Evolutionary conservation across 2,113 vertebrate genomes (phyloP).

Genomic region (Labrus mixtus): DNA sequence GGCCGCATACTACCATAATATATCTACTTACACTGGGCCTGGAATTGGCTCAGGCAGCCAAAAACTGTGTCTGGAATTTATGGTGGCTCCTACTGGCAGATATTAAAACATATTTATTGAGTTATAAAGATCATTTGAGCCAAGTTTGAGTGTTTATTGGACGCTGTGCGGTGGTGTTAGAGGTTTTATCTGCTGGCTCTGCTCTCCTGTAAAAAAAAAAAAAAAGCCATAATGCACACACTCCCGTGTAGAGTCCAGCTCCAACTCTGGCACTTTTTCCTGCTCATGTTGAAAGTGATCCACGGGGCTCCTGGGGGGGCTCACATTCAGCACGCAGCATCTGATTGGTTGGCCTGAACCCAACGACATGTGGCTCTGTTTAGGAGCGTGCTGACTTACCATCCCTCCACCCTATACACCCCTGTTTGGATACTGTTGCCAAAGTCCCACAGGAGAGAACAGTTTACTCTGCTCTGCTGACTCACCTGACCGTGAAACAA

Average conservation of each 20-base stretch:
- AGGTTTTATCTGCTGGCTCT: constrained; percentile 32
- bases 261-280: constrained; percentile 8
- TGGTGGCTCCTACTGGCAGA: constrained; percentile 10
- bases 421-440: constrained; percentile 34
- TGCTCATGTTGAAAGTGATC: constrained; percentile 59
- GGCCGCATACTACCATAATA: background rate
- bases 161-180: background rate
- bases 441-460: constrained; percentile 26
- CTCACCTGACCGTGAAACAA: constrained; percentile 48
- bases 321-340: constrained; percentile 6
- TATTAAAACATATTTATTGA: constrained; percentile 37
- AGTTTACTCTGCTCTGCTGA: constrained; percentile 41
- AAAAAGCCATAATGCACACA: constrained; percentile 8
- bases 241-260: constrained; percentile 1
- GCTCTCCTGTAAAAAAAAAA: constrained; percentile 44
- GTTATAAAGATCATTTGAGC: constrained; percentile 1
- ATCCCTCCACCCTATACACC: constrained; percentile 31
- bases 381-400: constrained; percentile 67
- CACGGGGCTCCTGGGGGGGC: constrained; percentile 41
- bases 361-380: constrained; percentile 74
- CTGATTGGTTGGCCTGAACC: constrained; percentile 53
- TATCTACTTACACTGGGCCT: constrained; percentile 16
- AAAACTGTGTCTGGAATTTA: constrained; percentile 19
- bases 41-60: constrained; percentile 2
- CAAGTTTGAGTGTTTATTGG: constrained; percentile 38